Conservation (phyloP, 1,140 invertebrate species). For the Eriosoma lanigerum region DNA sequence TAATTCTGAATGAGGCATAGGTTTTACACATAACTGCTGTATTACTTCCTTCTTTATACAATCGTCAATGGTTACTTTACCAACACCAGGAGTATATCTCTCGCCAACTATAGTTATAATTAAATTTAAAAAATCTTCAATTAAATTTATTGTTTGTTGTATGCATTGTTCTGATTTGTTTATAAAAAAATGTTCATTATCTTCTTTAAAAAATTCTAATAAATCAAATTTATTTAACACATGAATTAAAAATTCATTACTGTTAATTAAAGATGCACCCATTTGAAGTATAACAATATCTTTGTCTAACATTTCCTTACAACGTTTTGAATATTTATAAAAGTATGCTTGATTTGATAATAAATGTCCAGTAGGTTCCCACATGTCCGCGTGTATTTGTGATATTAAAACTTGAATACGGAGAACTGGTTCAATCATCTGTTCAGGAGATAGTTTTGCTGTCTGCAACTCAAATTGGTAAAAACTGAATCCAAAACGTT, state of each 20-base stretch:
- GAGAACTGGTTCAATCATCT: conserved; percentile 79
- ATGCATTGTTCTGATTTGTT: conserved; percentile 73
- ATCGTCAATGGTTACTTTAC: conserved; percentile 79
- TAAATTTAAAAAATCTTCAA: conserved; percentile 89
- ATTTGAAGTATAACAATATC: conserved; percentile 93
- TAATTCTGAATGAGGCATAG: conserved; percentile 89
- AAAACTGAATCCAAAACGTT: conserved; percentile 71
- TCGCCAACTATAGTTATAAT: conserved; percentile 88
- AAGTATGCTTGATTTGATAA: conserved; percentile 94
- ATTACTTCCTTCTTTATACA: conserved; percentile 93
- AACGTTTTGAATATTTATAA: conserved; percentile 92
- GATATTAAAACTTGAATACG: conserved; percentile 74
- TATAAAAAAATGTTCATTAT: too few relatives aligned
- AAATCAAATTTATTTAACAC: conserved; percentile 90
- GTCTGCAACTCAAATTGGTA: conserved; percentile 69
- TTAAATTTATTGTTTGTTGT: conserved; percentile 80
- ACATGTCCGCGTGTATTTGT: conserved; percentile 93
- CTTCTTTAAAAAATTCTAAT: conserved; percentile 73
- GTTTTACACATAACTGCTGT: conserved; percentile 91
- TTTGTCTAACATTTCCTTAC: conserved; percentile 94
- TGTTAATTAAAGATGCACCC: conserved; percentile 81
- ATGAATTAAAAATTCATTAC: conserved; percentile 92
- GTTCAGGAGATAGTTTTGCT: conserved; percentile 70
- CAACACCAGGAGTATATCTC: conserved; percentile 77
- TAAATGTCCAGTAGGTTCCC: conserved; percentile 96